A percentile compares a stretch with the other conserved stretches of the same genome.
These are phyloP conservation scores for Ommatoiulus sabulosus DNA, from an alignment of 2,888 invertebrate species.

Conservation along the genomic window DNA sequence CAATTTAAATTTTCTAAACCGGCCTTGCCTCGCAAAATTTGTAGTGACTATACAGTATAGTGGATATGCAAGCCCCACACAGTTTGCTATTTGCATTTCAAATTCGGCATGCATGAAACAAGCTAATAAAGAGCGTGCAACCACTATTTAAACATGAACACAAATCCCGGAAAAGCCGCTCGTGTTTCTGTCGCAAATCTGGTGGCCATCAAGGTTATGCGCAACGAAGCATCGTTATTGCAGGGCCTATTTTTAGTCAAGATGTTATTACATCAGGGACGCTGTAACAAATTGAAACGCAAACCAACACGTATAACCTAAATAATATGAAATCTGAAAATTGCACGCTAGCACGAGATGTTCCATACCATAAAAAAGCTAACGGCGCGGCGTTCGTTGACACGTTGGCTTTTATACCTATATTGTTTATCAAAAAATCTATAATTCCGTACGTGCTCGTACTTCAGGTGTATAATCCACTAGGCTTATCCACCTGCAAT, in stretches of 20 bases:
- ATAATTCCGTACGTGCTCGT: constrained; percentile 4
- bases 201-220: neutral
- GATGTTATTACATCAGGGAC: neutral
- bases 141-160: neutral
- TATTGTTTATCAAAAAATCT: constrained; percentile 10
- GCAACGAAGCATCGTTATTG: neutral
- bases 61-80: neutral
- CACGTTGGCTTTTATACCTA: neutral
- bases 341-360: constrained; percentile 13
- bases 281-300: neutral
- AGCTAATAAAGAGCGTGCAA: neutral
- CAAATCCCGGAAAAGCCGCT: neutral
- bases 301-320: constrained; percentile 10
- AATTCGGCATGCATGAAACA: neutral
- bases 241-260: neutral
- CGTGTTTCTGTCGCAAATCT: neutral
- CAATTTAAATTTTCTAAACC: neutral
- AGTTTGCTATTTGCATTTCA: neutral
- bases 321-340: constrained; percentile 15
- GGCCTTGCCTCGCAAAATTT: neutral
- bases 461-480: constrained; percentile 34
- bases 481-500: constrained; percentile 13
- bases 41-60: neutral
- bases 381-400: neutral
- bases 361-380: neutral